Evolutionary conservation across 2,113 vertebrate genomes (phyloP).

Genomic region (Puma concolor): DNA sequence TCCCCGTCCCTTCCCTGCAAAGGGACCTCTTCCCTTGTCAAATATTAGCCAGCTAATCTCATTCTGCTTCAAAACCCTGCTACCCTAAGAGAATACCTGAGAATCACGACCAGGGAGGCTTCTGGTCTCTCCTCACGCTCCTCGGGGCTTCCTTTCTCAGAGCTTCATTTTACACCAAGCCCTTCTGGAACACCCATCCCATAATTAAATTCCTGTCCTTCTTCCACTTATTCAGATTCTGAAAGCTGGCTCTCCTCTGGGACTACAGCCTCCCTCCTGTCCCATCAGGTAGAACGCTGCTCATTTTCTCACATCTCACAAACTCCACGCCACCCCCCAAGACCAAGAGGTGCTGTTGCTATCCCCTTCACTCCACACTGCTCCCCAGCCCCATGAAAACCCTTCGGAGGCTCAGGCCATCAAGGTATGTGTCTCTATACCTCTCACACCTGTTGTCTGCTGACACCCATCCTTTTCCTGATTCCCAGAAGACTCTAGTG

Average conservation of each 20-base stretch:
- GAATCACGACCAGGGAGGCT: background rate
- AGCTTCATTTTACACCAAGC: background rate
- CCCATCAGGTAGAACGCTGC: background rate
- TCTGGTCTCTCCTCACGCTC: background rate
- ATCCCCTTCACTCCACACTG: no score
- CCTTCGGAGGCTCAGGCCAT: background rate
- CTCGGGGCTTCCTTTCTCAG: background rate
- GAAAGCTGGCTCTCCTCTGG: background rate
- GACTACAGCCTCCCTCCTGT: background rate
- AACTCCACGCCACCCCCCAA: background rate
- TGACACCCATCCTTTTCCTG: background rate
- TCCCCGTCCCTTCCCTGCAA: fast-evolving
- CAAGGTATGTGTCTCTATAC: fast-evolving
- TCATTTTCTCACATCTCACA: background rate
- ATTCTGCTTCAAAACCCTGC: background rate
- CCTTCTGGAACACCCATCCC: background rate
- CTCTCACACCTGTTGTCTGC: background rate
- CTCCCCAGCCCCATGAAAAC: background rate
- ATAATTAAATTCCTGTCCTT: background rate
- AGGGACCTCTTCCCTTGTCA: background rate
- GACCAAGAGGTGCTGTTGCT: background rate
- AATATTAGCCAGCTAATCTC: background rate
- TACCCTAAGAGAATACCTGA: background rate
- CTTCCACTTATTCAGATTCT: background rate
- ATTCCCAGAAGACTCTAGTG: background rate